Percentiles rank a stretch among this genome's conserved stretches.
These are phyloP conservation scores for Dione vanillae DNA, from an alignment of 2,888 invertebrate species.

Conservation along the genomic window DNA sequence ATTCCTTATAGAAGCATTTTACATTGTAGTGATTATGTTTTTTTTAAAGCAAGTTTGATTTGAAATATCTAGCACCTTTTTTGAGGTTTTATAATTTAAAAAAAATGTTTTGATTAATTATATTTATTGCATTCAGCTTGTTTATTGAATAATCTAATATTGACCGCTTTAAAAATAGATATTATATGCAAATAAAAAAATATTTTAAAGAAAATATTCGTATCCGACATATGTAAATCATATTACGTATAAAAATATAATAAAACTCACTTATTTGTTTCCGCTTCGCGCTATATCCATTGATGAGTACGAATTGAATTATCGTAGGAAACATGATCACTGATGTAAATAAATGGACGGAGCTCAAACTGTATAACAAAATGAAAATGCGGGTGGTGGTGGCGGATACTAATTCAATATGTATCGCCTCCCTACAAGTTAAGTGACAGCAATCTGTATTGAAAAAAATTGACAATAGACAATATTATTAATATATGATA, in stretches of 20 bases:
- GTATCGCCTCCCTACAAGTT: background rate
- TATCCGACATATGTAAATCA: background rate
- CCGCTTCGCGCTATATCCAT: background rate
- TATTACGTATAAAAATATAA: background rate
- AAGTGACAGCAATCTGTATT: background rate
- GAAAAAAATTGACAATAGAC: background rate
- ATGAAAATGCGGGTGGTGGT: background rate
- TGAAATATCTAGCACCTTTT: background rate
- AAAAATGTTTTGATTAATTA: too few relatives aligned
- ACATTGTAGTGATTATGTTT: too few relatives aligned
- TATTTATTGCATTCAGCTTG: too few relatives aligned
- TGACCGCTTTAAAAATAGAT: background rate
- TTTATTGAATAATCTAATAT: too few relatives aligned
- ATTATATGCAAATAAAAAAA: background rate
- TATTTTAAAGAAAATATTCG: too few relatives aligned
- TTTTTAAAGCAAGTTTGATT: too few relatives aligned
- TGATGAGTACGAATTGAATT: background rate
- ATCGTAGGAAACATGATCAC: conserved; percentile 10
- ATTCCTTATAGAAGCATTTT: too few relatives aligned
- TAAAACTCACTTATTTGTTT: background rate
- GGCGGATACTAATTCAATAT: background rate
- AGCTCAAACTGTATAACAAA: background rate
- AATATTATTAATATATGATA: too few relatives aligned
- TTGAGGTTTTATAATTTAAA: background rate
- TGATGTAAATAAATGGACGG: conserved; percentile 14